These are phyloP conservation scores for Gari tellinella DNA, from an alignment of 2,888 invertebrate species.

Conservation along the genomic window DNA sequence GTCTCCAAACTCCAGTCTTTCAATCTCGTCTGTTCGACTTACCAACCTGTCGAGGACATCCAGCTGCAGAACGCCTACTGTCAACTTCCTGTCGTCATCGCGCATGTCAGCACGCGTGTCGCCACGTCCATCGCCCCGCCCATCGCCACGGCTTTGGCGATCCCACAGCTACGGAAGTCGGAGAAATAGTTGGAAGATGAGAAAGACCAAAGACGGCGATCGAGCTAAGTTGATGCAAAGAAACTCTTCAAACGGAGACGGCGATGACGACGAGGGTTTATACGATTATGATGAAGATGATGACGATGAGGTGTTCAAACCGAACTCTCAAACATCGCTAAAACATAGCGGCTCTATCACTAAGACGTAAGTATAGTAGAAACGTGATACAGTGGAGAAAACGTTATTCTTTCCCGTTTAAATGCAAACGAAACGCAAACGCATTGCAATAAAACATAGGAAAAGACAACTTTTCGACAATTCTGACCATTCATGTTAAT, in stretches of 20 bases:
- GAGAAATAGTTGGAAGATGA: slow-evolving; percentile 82
- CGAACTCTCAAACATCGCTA: slow-evolving; percentile 43
- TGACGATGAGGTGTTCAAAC: slow-evolving; percentile 81
- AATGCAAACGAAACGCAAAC: too few species aligned
- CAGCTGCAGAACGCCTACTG: slow-evolving; percentile 56
- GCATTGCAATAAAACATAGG: too few species aligned
- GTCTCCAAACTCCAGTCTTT: slow-evolving; percentile 42
- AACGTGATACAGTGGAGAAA: too few species aligned
- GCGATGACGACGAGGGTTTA: slow-evolving; percentile 84
- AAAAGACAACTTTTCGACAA: too few species aligned
- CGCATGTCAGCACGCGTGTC: slow-evolving; percentile 58
- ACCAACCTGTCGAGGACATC: slow-evolving; percentile 48
- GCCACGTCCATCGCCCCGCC: slow-evolving; percentile 72
- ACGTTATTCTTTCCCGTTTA: too few species aligned
- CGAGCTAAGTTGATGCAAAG: slow-evolving; percentile 81
- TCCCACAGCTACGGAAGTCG: slow-evolving; percentile 83
- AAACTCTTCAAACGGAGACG: slow-evolving; percentile 84
- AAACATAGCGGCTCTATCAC: slow-evolving; percentile 12
- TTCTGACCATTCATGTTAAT: too few species aligned
- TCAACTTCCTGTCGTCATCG: slow-evolving; percentile 66
- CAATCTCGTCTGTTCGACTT: slow-evolving; percentile 33
- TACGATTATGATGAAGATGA: slow-evolving; percentile 86
- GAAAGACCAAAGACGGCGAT: slow-evolving; percentile 78
- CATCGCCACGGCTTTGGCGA: slow-evolving; percentile 75
- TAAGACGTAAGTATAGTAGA: too few species aligned